Evolutionary conservation across 2,113 vertebrate species (phyloP).

Genomic region (Leptosomus discolor): DNA sequence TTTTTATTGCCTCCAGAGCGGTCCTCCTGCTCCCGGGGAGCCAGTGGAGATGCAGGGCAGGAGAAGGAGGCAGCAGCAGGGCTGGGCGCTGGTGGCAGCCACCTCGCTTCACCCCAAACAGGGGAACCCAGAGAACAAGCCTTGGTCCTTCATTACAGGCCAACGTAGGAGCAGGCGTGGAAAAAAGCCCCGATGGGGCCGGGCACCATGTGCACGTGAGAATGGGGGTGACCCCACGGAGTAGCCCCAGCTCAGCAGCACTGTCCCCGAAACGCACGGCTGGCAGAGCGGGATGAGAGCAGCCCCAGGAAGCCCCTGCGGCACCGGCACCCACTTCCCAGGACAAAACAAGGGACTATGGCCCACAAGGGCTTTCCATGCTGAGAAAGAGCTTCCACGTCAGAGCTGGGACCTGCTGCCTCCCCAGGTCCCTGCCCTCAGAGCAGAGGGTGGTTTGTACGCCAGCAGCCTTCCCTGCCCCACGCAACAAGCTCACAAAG

Average conservation of each 20-base stretch:
- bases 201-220: neutral
- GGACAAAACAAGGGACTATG: neutral
- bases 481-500: fast-evolving
- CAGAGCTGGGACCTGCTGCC: neutral
- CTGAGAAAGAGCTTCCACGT: neutral
- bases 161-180: neutral
- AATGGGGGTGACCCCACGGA: neutral
- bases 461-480: neutral
- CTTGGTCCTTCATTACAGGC: too few relatives aligned
- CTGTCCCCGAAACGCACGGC: fast-evolving
- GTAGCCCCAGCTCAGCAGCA: neutral
- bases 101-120: neutral
- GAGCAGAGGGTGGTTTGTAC: neutral
- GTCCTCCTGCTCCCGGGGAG: neutral
- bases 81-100: neutral
- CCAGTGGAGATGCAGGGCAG: neutral
- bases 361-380: neutral
- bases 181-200: neutral
- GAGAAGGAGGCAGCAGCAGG: neutral
- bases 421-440: fast-evolving
- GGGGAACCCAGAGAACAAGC: neutral
- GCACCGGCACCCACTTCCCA: neutral
- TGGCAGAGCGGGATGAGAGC: neutral
- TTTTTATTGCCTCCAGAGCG: neutral
- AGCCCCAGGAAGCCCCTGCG: neutral